These are phyloP conservation scores for Isotomurus palustris DNA, from an alignment of 2,888 invertebrate species.

Conservation along the genomic window DNA sequence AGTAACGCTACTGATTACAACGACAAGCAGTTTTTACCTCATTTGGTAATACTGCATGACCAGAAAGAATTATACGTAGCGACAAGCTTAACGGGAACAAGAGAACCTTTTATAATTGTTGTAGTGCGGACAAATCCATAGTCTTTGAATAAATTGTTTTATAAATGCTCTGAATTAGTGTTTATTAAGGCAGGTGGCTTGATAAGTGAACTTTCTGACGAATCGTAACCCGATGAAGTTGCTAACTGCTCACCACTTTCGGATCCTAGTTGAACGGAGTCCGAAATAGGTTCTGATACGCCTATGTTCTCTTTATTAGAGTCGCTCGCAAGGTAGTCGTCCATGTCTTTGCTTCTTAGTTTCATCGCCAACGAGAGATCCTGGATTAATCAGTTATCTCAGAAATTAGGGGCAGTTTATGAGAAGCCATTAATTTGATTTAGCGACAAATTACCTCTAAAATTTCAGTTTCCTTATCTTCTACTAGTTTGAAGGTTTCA, in stretches of 20 bases:
- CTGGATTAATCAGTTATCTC: slow-evolving; percentile 16
- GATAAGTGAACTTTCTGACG: slow-evolving; percentile 33
- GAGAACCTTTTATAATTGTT: slow-evolving; percentile 1
- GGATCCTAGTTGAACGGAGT: background rate
- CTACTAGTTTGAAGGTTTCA: slow-evolving; percentile 84
- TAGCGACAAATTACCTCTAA: slow-evolving; percentile 60
- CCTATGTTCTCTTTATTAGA: slow-evolving; percentile 46
- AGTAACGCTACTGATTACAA: slow-evolving; percentile 2
- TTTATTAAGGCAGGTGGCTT: slow-evolving; percentile 39
- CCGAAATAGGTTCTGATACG: background rate
- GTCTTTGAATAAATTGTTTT: slow-evolving; percentile 11
- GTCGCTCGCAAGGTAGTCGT: slow-evolving; percentile 45
- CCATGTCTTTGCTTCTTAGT: slow-evolving; percentile 42
- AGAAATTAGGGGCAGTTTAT: background rate
- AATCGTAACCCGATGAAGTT: slow-evolving; percentile 26
- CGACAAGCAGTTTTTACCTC: slow-evolving; percentile 4
- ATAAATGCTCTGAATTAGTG: slow-evolving; percentile 24
- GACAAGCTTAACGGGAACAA: slow-evolving; percentile 11
- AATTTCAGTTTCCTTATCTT: slow-evolving; percentile 93
- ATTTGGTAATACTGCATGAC: slow-evolving; percentile 11
- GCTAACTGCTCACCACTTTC: background rate
- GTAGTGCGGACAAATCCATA: slow-evolving; percentile 1
- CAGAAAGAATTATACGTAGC: slow-evolving; percentile 12
- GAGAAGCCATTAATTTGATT: background rate
- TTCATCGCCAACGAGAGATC: slow-evolving; percentile 47